Evolutionary conservation across 2,888 invertebrate species (phyloP), one percentile per base, ranked within the genome.

Genomic region (Beris chalybata): DNA sequence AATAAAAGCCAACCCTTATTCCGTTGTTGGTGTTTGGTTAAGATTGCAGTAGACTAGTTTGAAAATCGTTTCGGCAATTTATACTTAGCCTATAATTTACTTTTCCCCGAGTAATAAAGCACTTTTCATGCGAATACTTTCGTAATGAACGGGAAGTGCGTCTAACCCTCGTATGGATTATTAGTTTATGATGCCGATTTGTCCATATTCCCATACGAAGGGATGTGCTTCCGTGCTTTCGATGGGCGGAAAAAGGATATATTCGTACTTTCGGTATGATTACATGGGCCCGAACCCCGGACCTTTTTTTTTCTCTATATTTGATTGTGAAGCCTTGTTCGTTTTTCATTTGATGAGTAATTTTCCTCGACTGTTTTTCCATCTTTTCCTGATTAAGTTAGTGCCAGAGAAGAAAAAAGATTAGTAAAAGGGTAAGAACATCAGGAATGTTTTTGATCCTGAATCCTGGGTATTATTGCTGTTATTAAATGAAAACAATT

Each of bases 21-120:
- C 53, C 53, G 12, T n/a, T 53, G 12, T 13, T n/a, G 11, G 6
- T 47, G 15, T 47, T 13, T 47, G 12, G 47, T 38, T 38, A 38
- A 9, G 38, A 38, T 38, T 9, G 38, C 38, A 7, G 5, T 38
- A 9, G 38, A 38, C 5, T 38, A 38, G 5, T 38, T 38, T 9
- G 9, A 38, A 7, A 38, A 38, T 5, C 38, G 38, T 38, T 59
- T 30, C 22, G 11, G 30, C 58, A 59, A 48, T 48, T 59, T 59
- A 59, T 59, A 31, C 48, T 31, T 30, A 48, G 58, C 58, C 58
- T 59, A 47, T 59, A 59, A 59, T 59, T 59, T 59, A 47, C 30
- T 59, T 50, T 50, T 7, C 11, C 6, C 9, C 45, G 57, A 22
- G 30, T 30, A 57, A 22, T 45, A 32, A 13, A n/a, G 4, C 22